Base-by-base conservation (phyloP, 2,888 invertebrate genomes). In the Epicampocera succincta region DNA sequence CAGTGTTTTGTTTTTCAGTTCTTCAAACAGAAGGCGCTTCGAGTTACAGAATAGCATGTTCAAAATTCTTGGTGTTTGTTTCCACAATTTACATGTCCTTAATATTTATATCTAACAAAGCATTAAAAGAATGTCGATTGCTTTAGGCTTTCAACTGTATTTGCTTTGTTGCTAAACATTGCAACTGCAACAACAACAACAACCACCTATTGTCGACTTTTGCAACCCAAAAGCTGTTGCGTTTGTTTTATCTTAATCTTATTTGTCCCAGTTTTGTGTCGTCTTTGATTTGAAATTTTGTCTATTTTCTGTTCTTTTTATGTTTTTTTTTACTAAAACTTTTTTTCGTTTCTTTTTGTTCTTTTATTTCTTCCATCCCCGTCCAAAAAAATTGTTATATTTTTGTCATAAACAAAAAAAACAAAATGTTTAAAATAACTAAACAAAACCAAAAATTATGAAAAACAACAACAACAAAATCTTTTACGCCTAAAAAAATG, bases 321-420 rank as follows among this genome's bases (percentile, higher is more conserved):
- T 60, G 40, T 73, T 83, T 54, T 42, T 65, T 73, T 73, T 56
- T 50, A 61, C 73, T 68, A 83, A 75, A 77, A 72, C 56, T 42
- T 75, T 75, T 74, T 75, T 78, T 74, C 61, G 63, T 80, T 84
- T 74, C 60, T 56, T 77, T 68, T 81, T 74, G 65, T 73, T 74
- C 58, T 52, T 84, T 76, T 78, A 61, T 42, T 84, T 80, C 48
- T 80, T 83, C 48, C 61, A 58, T 5, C 46, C 72, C 66, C 50
- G n/a, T n/a, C 38, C 69, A 66, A 52, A 33, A 33, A 69, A 38
- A 25, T 61, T 33, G 38, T 52, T 42, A 60, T 60, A 42, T 61
- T 65, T 73, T 42, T 52, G 73, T 73, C 52, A 52, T 56, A 29
- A 60, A 52, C 56, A 68, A 72, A 46, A 54, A 54, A 52, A 54